Evolutionary conservation across 2,888 invertebrate genomes (phyloP).

Genomic region (Cephus pulcher): DNA sequence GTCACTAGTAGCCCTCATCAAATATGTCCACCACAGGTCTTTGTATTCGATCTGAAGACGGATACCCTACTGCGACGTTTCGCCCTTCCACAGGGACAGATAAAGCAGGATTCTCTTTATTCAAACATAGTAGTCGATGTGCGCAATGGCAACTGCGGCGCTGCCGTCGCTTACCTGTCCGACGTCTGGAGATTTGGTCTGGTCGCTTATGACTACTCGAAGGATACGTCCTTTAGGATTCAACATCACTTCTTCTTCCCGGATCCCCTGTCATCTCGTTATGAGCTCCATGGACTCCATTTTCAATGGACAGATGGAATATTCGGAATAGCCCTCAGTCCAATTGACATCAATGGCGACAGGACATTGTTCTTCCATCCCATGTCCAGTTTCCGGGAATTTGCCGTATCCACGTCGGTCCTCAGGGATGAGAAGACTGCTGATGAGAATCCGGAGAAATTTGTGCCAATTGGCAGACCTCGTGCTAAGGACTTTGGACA

Average conservation of each 20-base stretch:
- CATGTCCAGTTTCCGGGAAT: slow-evolving; percentile 85
- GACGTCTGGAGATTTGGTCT: slow-evolving; percentile 79
- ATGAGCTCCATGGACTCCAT: slow-evolving; percentile 78
- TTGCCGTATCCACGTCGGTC: slow-evolving; percentile 76
- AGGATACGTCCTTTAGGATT: slow-evolving; percentile 74
- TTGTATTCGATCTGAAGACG: slow-evolving; percentile 78
- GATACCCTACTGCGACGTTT: slow-evolving; percentile 74
- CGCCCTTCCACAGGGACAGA: slow-evolving; percentile 74
- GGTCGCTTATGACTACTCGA: slow-evolving; percentile 73
- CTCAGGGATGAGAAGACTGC: slow-evolving; percentile 71
- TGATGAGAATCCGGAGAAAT: slow-evolving; percentile 51
- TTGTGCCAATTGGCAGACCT: slow-evolving; percentile 58
- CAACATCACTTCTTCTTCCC: slow-evolving; percentile 79
- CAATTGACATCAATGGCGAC: slow-evolving; percentile 69
- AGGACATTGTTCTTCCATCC: slow-evolving; percentile 82
- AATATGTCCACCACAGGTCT: slow-evolving; percentile 79
- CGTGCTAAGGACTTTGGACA: slow-evolving; percentile 71
- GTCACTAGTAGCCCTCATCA: slow-evolving; percentile 75
- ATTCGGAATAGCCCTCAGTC: slow-evolving; percentile 80
- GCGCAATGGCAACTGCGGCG: slow-evolving; percentile 71
- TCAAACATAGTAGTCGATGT: slow-evolving; percentile 77
- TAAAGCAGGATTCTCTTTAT: slow-evolving; percentile 76
- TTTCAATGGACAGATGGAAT: slow-evolving; percentile 88
- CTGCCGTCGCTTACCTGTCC: slow-evolving; percentile 75
- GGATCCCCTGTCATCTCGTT: slow-evolving; percentile 80